Evolutionary conservation across 2,113 vertebrate genomes (phyloP).

Genomic region (Eretmochelys imbricata): DNA sequence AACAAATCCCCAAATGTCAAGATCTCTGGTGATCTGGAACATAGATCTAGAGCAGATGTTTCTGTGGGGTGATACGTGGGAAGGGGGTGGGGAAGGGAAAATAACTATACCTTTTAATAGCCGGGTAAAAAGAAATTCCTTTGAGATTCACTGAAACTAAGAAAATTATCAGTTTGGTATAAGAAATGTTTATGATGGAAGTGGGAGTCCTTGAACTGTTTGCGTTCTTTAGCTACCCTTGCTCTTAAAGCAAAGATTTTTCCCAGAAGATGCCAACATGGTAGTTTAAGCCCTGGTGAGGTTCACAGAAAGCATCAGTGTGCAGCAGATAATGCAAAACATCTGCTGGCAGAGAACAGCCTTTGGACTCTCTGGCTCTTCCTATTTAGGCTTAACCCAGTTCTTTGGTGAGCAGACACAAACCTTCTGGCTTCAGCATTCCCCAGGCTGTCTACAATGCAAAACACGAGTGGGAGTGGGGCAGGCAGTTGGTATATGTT

Average conservation of each 20-base stretch:
- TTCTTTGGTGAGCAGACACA: not conserved
- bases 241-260: not conserved
- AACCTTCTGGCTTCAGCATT: fast-evolving
- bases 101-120: not conserved
- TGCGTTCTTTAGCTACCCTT: not conserved
- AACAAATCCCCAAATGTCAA: not conserved
- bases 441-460: not conserved
- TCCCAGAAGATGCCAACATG: not conserved
- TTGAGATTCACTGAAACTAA: constrained; percentile 53
- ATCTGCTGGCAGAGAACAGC: not conserved
- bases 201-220: not conserved
- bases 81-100: constrained; percentile 2
- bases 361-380: not conserved
- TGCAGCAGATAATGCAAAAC: fast-evolving
- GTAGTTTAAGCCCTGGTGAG: not conserved
- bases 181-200: constrained; percentile 20
- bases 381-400: fast-evolving
- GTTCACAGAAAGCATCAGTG: fast-evolving
- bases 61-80: not conserved
- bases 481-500: not conserved
- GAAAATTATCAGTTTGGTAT: constrained; percentile 53
- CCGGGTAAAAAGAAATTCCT: constrained; percentile 40
- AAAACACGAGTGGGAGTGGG: not conserved
- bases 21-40: constrained; percentile 17
- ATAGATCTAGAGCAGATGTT: not conserved